Evolutionary conservation across 2,113 vertebrate species (phyloP), one percentile per base, ranked within the genome.

Genomic region (Etheostoma spectabile): DNA sequence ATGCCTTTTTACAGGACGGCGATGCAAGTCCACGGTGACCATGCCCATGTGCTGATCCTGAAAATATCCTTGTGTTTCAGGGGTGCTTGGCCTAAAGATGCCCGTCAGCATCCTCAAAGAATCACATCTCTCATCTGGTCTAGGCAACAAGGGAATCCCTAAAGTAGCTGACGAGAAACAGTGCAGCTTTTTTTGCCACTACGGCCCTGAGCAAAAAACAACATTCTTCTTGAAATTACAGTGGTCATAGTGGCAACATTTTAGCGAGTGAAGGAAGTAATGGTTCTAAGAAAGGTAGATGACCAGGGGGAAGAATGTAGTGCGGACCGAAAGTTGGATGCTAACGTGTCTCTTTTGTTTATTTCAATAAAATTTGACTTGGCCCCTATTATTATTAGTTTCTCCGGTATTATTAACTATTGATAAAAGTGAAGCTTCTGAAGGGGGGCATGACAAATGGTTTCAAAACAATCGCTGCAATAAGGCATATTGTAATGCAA

Each of bases 61-160:
- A 70, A 83, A 79, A 60, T 48, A 71, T 72, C 12, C 11, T 35
- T 77, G 45, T 42, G 12, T 84, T 45, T 64, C 42, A 38, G 0
- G 4, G 64, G 45, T 67, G 21, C 7, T 45, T 55, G 24, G 48
- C 19, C 71, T 61, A 19, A 61, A 38, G 48, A 60, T 22, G 60
- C 35, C 61, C 67, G 2, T 30, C 51, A 18, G n/a, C 69, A 74
- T 49, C 38, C 53, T 45, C 22, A 21, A 30, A 33, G 27, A 56
- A 63, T 69, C 16, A 46, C 19, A 38, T 53, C 21, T 56, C 52
- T 77, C 33, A 60, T 82, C 38, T 46, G 19, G 66, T 45, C 42
- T 5, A 27, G 27, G 52, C 14, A 35, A 22, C 55, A 35, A 46
- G 38, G 24, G 49, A 48, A n/a, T 53, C 33, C 33, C 22, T 11